phyloP scores from a whole-genome alignment of 2,113 vertebrate species.

The Gambusia holbrooki region DNA sequence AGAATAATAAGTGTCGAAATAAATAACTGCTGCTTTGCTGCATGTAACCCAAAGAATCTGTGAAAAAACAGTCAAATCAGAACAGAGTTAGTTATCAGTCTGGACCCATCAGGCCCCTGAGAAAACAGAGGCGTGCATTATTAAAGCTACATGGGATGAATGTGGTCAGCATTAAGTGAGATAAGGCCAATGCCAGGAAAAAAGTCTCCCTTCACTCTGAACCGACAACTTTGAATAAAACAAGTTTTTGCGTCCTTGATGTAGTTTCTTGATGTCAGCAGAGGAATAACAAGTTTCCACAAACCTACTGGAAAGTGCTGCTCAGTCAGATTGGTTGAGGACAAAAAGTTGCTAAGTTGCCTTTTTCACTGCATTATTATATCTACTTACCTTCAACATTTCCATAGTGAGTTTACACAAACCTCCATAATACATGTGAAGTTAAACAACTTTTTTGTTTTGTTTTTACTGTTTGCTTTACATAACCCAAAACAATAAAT shows the following conservation, averaged over 20 bases:
- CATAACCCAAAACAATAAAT: too few relatives aligned
- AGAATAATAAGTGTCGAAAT: too few relatives aligned
- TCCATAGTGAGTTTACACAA: too few relatives aligned
- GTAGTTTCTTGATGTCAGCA: neutral
- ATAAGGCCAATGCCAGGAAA: neutral
- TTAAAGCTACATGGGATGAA: neutral
- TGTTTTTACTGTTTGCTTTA: conserved; percentile 1
- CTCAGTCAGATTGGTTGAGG: neutral
- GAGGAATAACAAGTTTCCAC: neutral
- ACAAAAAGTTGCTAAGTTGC: neutral
- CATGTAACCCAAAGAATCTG: too few relatives aligned
- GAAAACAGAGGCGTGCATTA: neutral
- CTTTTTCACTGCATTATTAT: neutral
- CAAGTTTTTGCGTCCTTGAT: neutral
- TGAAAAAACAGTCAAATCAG: neutral
- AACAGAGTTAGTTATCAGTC: neutral
- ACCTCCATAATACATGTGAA: neutral
- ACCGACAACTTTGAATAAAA: neutral
- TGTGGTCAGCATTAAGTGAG: neutral
- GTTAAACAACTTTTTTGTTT: neutral
- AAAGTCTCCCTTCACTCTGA: neutral
- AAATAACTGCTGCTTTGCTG: too few relatives aligned
- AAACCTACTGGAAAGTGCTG: neutral
- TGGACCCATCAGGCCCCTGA: too few relatives aligned
- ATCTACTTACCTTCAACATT: neutral